Evolutionary conservation across 1,140 invertebrate species (phyloP).

Genomic region (Drosophila lowei): DNA sequence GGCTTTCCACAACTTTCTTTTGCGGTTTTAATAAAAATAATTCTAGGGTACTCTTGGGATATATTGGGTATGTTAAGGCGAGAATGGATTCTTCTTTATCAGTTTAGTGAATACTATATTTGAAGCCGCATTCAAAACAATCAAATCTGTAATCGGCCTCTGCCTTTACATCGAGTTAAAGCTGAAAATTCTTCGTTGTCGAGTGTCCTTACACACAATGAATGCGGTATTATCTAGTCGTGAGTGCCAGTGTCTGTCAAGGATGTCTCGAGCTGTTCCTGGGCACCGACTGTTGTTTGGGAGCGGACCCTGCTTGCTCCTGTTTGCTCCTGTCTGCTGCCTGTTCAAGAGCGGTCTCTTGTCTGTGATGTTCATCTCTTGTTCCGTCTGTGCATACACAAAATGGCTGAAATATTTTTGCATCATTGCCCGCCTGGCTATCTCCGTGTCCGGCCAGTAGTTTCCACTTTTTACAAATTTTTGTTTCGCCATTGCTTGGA

Average conservation of each 20-base stretch:
- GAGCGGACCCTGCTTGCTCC: neutral
- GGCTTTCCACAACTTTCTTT: constrained; percentile 15
- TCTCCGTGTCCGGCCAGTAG: constrained; percentile 50
- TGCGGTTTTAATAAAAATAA: constrained; percentile 34
- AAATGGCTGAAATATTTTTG: constrained; percentile 51
- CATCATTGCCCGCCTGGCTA: constrained; percentile 37
- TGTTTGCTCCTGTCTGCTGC: constrained; percentile 5
- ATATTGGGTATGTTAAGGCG: neutral
- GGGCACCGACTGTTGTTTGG: neutral
- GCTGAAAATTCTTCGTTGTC: too few relatives aligned
- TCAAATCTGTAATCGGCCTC: too few relatives aligned
- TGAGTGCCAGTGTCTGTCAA: constrained; percentile 3
- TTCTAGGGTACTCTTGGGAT: constrained; percentile 3
- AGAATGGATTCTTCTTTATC: neutral
- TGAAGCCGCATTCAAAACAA: too few relatives aligned
- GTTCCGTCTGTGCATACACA: constrained; percentile 23
- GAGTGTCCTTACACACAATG: too few relatives aligned
- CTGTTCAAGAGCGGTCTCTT: constrained; percentile 40
- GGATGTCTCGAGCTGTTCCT: constrained; percentile 9
- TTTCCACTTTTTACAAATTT: constrained; percentile 41
- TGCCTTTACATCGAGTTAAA: too few relatives aligned
- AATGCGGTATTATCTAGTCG: constrained; percentile 10
- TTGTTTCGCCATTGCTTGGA: constrained; percentile 31
- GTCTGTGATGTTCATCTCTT: constrained; percentile 36
- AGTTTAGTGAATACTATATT: neutral